Evolutionary conservation across 2,888 invertebrate species (phyloP), one percentile per base, ranked within the genome.

Genomic region (Muschampia plurimacula): DNA sequence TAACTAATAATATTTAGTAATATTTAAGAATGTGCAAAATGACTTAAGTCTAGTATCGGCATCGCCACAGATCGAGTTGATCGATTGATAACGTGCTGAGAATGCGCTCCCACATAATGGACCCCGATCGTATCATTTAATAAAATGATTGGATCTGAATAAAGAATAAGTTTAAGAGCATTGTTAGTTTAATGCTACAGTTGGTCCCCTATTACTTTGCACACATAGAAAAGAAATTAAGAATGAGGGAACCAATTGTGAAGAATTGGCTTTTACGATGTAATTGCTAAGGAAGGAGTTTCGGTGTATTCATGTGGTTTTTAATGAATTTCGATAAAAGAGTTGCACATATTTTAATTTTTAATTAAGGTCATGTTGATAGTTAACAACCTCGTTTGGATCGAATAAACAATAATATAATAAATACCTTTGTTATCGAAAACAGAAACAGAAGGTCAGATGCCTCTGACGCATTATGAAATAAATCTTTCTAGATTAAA

Each of bases 341-440:
- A n/a, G 36, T 36, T 41, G 9, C 28, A 1, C 39, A 62, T 8
- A 15, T 15, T 62, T 39, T 36, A 32, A 32, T 60, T 36, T 59
- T 36, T 36, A 60, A 22, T 64, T 28, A 44, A 74, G 86, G 88
- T 83, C 86, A 81, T 64, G 62, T 74, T 80, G 84, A 85, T 62
- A 41, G 62, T 41, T 62, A 44, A 41, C 44, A 59, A 67, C 62
- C 49, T 71, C 57, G 78, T 83, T 62, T 81, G 81, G 81, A 83
- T 83, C 78, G 74, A 73, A 77, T 81, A 84, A 84, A 84, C 83
- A 86, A 74, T 74, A 75, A 74, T 73, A 66, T 62, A 15, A 62
- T 57, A 67, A 67, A 67, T 66, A 39, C 39, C 55, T 66, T 55
- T 67, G 76, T 84, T 86, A 87, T 84, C 85, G 78, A 55, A 55